Conservation (phyloP, 1,140 invertebrate species). For the Acromyrmex heyeri region DNA sequence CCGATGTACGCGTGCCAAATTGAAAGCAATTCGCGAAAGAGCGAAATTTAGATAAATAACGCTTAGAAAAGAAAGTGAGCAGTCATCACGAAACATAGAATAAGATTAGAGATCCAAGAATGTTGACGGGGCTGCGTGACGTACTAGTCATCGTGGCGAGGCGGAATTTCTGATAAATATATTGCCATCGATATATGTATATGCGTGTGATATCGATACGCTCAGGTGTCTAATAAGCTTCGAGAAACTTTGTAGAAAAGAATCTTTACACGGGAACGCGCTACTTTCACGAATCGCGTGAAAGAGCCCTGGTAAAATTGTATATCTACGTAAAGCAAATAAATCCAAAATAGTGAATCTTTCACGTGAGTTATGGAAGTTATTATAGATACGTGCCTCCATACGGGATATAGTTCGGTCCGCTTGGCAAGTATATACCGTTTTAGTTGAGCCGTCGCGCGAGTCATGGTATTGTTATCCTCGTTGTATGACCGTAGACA, state of each 20-base stretch:
- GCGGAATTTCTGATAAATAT: not conserved
- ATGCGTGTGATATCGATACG: not conserved
- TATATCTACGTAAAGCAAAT: not conserved
- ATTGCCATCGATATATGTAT: not conserved
- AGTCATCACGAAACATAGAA: constrained; percentile 2
- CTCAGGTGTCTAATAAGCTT: constrained; percentile 13
- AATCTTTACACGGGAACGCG: not conserved
- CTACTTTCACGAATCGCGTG: constrained; percentile 35
- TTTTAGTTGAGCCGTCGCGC: constrained; percentile 24
- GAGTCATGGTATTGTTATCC: constrained; percentile 67
- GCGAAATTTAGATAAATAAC: not conserved
- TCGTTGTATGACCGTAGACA: constrained; percentile 60
- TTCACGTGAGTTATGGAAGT: not conserved
- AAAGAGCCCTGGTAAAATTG: not conserved
- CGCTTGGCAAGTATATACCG: not conserved
- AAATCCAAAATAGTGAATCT: not conserved
- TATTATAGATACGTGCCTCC: not conserved
- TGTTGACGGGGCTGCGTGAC: not conserved
- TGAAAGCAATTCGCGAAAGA: not conserved
- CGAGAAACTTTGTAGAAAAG: not conserved
- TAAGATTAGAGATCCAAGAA: constrained; percentile 4
- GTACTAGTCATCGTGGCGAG: constrained; percentile 14
- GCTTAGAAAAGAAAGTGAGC: not conserved
- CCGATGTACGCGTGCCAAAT: not conserved
- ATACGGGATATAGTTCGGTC: not conserved